Evolutionary conservation across 2,113 vertebrate genomes (phyloP).

Genomic region (Oryzias melastigma): DNA sequence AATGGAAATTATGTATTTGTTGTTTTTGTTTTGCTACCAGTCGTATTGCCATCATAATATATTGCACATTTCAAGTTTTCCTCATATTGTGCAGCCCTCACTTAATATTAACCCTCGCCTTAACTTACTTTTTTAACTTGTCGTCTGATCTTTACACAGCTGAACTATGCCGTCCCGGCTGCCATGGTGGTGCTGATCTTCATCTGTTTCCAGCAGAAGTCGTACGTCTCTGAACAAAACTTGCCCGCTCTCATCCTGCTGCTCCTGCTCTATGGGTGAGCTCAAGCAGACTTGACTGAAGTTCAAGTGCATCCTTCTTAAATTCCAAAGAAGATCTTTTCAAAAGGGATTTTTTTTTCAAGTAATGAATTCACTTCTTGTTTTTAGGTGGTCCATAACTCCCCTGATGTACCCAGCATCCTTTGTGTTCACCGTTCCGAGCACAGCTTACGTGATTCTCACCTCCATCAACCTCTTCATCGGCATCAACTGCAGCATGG

Average conservation of each 20-base stretch:
- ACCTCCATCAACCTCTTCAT: slow-evolving; percentile 83
- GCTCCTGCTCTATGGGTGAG: slow-evolving; percentile 80
- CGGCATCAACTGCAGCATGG: slow-evolving; percentile 81
- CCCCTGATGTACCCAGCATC: slow-evolving; percentile 84
- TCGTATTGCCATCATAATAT: too few species aligned
- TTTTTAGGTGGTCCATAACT: slow-evolving; percentile 80
- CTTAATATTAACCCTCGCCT: too few species aligned
- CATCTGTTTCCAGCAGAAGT: slow-evolving; percentile 79
- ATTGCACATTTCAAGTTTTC: too few species aligned
- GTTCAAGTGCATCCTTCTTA: background rate
- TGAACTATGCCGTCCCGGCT: slow-evolving; percentile 80
- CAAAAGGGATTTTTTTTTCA: too few species aligned
- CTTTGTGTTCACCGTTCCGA: slow-evolving; percentile 80
- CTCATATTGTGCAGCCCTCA: too few species aligned
- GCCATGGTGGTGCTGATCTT: slow-evolving; percentile 81
- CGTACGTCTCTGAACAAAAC: slow-evolving; percentile 79
- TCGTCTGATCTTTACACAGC: slow-evolving; percentile 40
- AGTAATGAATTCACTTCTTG: background rate
- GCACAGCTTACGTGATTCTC: slow-evolving; percentile 81
- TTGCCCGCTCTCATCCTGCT: slow-evolving; percentile 79
- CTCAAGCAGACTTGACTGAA: background rate
- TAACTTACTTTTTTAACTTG: background rate
- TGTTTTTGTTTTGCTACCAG: too few species aligned
- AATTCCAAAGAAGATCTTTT: too few species aligned
- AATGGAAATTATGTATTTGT: too few species aligned